These are phyloP conservation scores for Drosophila subobscura DNA, from an alignment of 1,140 invertebrate genomes.

Conservation along the genomic window DNA sequence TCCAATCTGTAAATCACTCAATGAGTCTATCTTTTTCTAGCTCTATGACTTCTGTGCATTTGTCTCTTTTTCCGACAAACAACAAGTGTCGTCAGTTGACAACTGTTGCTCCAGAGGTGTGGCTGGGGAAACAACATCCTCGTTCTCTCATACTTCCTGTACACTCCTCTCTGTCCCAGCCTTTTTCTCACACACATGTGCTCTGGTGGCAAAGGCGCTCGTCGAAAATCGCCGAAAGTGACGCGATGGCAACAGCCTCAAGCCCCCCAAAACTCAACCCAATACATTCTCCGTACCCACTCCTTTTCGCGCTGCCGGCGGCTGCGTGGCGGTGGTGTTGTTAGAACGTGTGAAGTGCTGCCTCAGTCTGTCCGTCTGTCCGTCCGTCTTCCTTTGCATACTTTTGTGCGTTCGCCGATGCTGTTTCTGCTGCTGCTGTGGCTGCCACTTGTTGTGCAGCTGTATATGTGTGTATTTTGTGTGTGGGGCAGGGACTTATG, in stretches of 20 bases:
- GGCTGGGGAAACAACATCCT: not conserved
- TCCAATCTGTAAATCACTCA: too few species aligned
- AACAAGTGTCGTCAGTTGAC: slow-evolving; percentile 69
- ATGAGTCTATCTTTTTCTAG: too few species aligned
- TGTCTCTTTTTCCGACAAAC: slow-evolving; percentile 27
- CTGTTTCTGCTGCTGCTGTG: slow-evolving; percentile 9
- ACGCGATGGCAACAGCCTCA: slow-evolving; percentile 44
- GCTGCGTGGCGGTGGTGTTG: slow-evolving; percentile 44
- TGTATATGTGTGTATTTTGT: slow-evolving; percentile 18
- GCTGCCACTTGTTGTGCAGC: slow-evolving; percentile 65
- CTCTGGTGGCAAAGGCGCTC: slow-evolving; percentile 26
- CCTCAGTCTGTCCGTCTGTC: not conserved
- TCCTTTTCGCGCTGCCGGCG: slow-evolving; percentile 26
- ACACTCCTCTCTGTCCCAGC: not conserved
- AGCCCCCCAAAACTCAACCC: slow-evolving; percentile 12
- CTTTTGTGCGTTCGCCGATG: slow-evolving; percentile 67
- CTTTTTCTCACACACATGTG: not conserved
- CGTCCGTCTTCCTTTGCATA: slow-evolving; percentile 66
- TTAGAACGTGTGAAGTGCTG: slow-evolving; percentile 75
- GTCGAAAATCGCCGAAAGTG: slow-evolving; percentile 78
- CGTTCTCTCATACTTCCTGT: not conserved
- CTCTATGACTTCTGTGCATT: too few species aligned
- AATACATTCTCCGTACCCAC: slow-evolving; percentile 10
- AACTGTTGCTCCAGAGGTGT: slow-evolving; percentile 62
- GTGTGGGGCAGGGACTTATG: slow-evolving; percentile 56